phyloP scores from a whole-genome alignment of 2,888 invertebrate species.

The Mechanitis mazaeus region DNA sequence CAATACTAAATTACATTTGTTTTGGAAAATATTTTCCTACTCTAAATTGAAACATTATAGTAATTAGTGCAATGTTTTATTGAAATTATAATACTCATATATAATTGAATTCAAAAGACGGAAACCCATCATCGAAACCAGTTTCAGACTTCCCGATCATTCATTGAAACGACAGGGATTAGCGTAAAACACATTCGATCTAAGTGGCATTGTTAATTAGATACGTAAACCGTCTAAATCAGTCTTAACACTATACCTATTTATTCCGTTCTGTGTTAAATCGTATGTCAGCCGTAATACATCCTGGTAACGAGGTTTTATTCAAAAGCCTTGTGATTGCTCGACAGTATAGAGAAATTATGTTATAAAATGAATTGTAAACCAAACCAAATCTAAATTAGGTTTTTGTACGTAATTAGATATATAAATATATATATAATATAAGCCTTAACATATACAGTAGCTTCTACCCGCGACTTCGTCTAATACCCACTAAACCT shows the following conservation, averaged over 20 bases:
- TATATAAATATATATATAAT: background rate
- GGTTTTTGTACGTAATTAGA: background rate
- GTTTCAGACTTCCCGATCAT: background rate
- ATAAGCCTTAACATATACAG: too few species aligned
- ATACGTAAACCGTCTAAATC: conserved; percentile 22
- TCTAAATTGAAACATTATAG: too few species aligned
- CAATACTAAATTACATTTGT: too few species aligned
- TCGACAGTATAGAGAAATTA: conserved; percentile 29
- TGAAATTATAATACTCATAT: too few species aligned
- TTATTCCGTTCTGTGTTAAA: conserved; percentile 19
- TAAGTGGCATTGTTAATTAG: conserved; percentile 27
- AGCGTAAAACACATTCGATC: conserved; percentile 11
- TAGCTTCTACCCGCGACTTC: too few species aligned
- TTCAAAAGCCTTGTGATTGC: conserved; percentile 39
- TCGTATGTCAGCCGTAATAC: conserved; percentile 37
- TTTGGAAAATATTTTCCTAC: too few species aligned
- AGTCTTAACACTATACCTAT: conserved; percentile 20
- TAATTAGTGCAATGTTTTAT: too few species aligned
- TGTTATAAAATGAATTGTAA: conserved; percentile 34
- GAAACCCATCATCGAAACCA: background rate
- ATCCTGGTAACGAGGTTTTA: conserved; percentile 39
- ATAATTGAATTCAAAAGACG: background rate
- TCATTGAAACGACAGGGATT: background rate
- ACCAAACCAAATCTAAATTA: conserved; percentile 22
- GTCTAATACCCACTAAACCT: too few species aligned